Conservation (phyloP, 1,140 invertebrate species). For the Cylas formicarius region DNA sequence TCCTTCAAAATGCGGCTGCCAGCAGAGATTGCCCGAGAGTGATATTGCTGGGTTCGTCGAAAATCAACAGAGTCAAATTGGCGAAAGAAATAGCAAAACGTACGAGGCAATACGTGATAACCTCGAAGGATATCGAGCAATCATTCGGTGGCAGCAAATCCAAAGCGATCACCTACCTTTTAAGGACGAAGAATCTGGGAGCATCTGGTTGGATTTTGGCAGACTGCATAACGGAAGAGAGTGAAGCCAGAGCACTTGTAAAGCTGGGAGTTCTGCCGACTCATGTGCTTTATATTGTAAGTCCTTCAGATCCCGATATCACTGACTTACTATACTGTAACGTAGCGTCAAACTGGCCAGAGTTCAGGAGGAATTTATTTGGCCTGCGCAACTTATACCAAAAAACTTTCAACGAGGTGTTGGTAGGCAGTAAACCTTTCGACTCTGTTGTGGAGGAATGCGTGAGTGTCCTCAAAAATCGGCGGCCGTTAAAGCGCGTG, state of each 20-base stretch:
- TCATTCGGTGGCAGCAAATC: constrained; percentile 6
- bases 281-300: constrained; percentile 45
- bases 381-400: constrained; percentile 31
- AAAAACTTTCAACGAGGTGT: constrained; percentile 25
- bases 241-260: constrained; percentile 43
- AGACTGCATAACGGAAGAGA: constrained; percentile 43
- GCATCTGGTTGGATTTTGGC: constrained; percentile 36
- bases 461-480: constrained; percentile 26
- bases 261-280: constrained; percentile 45
- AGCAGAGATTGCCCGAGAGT: constrained; percentile 42
- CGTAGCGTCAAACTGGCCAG: constrained; percentile 31
- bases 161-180: constrained; percentile 20
- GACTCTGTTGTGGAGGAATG: constrained; percentile 25
- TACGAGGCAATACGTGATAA: constrained; percentile 34
- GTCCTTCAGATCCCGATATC: constrained; percentile 33
- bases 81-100: constrained; percentile 31
- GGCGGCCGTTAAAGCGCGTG: constrained; percentile 24
- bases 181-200: constrained; percentile 29
- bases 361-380: constrained; percentile 30
- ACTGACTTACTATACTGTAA: constrained; percentile 34
- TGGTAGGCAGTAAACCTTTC: constrained; percentile 6
- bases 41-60: constrained; percentile 42
- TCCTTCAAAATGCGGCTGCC: constrained; percentile 39
- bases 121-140: constrained; percentile 11
- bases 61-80: constrained; percentile 35